Base-by-base conservation (phyloP, 2,797 vertebrate genomes). In the Muscicapa comitata region DNA sequence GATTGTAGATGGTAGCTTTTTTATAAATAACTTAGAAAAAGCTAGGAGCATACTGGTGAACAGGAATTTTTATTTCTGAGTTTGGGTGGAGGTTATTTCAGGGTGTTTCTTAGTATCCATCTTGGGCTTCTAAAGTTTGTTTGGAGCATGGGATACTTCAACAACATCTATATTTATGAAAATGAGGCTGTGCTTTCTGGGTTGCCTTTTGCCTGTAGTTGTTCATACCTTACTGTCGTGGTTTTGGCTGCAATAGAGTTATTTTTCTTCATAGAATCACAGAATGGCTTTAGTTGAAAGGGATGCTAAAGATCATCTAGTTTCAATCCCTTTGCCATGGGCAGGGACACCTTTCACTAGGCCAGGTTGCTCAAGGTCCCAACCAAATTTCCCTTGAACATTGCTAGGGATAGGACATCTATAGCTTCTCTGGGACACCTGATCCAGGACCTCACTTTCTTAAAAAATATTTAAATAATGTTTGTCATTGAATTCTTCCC, bases 61-160 rank as follows among this genome's bases (percentile, higher is more conserved):
- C 3, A 65, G 13, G 2, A 72, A 26, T 0, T 8, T 38, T 24
- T 81, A 72, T 47, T 43, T 28, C 53, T 43, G 18, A 67, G 5
- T 28, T 13, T 26, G 1, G 0, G 1, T n/a, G 2, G 5, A 3
- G 1, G 0, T 11, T 31, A 31, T 43, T 25, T 14, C 3, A 10
- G 7, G 15, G 15, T 8, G 8, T 2, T 8, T 54, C 63, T 66
- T 45, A 18, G 1, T 66, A 29, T 16, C 38, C 9, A 0, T 4
- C 33, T 57, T 55, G 13, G 1, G 3, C 7, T 77, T 88, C 42
- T 72, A 58, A 76, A 79, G 25, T 15, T 7, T 68, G 13, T 42
- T 68, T 42, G 26, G 14, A 11, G 35, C 13, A 42, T 5, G 6
- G 29, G 10, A 57, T 9, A 20, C 16, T 82, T 84, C 8, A 33